Conservation (phyloP, 1,140 invertebrate species). For the Drosophila oshimai region DNA sequence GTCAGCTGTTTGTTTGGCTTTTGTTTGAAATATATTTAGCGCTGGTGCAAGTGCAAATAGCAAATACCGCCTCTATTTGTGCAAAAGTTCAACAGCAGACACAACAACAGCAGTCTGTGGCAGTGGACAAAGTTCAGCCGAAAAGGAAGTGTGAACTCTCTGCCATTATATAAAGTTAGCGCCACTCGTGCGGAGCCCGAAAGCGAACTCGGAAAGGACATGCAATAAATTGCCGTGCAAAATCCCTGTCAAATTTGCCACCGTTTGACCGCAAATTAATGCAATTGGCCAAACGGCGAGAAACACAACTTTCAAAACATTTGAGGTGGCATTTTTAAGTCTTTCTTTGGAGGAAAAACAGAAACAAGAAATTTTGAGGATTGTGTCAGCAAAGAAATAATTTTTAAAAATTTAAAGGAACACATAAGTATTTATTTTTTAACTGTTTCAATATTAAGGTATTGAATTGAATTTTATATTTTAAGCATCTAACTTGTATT, state of each 20-base stretch:
- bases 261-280: slow-evolving; percentile 54
- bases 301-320: not conserved
- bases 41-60: slow-evolving; percentile 50
- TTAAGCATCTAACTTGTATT: no score
- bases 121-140: slow-evolving; percentile 54
- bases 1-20: slow-evolving; percentile 74
- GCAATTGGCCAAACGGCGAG: slow-evolving; percentile 39
- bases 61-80: slow-evolving; percentile 63
- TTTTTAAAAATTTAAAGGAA: no score
- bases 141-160: slow-evolving; percentile 73
- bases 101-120: slow-evolving; percentile 41
- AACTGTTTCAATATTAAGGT: no score
- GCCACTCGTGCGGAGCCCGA: slow-evolving; percentile 1
- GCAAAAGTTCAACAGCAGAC: slow-evolving; percentile 68
- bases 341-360: no score
- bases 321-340: not conserved
- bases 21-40: slow-evolving; percentile 78
- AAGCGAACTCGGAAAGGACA: slow-evolving; percentile 21
- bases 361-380: no score
- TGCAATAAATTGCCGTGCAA: slow-evolving; percentile 50
- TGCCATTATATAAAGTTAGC: slow-evolving; percentile 55
- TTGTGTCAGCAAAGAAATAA: no score
- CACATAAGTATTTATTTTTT: no score
- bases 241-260: slow-evolving; percentile 59
- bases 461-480: no score